Percentiles rank a stretch among this genome's conserved stretches.
Evolutionary conservation across 1,140 invertebrate species (phyloP).

Genomic region (Drosophila arizonae): DNA sequence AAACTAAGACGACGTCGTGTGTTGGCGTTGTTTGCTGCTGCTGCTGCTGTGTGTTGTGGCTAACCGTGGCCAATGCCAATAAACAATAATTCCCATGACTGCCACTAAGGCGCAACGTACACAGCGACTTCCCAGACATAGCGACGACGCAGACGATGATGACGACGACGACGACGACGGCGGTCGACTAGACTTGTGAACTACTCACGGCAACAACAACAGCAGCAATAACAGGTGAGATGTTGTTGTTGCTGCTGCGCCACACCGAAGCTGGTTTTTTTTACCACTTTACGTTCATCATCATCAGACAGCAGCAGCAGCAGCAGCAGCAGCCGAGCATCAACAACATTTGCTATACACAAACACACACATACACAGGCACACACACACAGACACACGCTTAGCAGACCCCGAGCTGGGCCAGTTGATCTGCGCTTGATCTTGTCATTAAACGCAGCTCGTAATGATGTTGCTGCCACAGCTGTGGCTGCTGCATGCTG

Average conservation of each 20-base stretch:
- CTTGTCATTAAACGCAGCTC: slow-evolving; percentile 76
- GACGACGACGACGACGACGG: slow-evolving; percentile 35
- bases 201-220: slow-evolving; percentile 46
- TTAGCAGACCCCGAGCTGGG: slow-evolving; percentile 33
- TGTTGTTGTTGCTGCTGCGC: slow-evolving; percentile 58
- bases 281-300: slow-evolving; percentile 65
- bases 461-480: slow-evolving; percentile 58
- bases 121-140: slow-evolving; percentile 74
- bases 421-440: slow-evolving; percentile 69
- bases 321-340: slow-evolving; percentile 25
- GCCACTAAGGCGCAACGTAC: slow-evolving; percentile 71
- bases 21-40: slow-evolving; percentile 20
- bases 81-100: slow-evolving; percentile 82
- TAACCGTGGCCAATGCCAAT: slow-evolving; percentile 75
- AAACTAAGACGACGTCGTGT: slow-evolving; percentile 11
- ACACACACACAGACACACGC: slow-evolving; percentile 7
- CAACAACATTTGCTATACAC: slow-evolving; percentile 68
- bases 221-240: slow-evolving; percentile 62
- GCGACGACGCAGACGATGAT: slow-evolving; percentile 45
- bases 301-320: slow-evolving; percentile 46
- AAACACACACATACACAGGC: slow-evolving; percentile 17
- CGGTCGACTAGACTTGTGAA: slow-evolving; percentile 64
- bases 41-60: slow-evolving; percentile 53
- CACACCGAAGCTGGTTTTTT: slow-evolving; percentile 74
- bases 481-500: slow-evolving; percentile 24